Evolutionary conservation across 2,888 invertebrate genomes (phyloP).

Genomic region (Esperia sulphurella): DNA sequence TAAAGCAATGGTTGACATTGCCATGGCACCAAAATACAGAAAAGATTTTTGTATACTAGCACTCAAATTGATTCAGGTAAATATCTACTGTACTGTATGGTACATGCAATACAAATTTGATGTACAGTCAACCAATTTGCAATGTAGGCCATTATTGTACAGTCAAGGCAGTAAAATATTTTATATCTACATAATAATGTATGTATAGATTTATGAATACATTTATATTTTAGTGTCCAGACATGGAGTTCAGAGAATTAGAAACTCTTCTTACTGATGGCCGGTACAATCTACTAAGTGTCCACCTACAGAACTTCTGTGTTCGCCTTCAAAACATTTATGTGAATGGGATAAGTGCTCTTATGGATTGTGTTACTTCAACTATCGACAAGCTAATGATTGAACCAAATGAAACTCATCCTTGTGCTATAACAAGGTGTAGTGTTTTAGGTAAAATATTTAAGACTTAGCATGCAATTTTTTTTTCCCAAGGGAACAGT

Average conservation of each 20-base stretch:
- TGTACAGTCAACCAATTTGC: too few species aligned
- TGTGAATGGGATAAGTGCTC: conserved; percentile 81
- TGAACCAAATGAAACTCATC: conserved; percentile 67
- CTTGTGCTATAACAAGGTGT: conserved; percentile 79
- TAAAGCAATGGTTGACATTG: conserved; percentile 69
- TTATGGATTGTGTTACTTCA: conserved; percentile 81
- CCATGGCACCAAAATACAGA: conserved; percentile 80
- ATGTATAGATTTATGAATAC: too few species aligned
- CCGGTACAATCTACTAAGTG: conserved; percentile 78
- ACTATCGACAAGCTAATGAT: conserved; percentile 80
- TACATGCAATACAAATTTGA: too few species aligned
- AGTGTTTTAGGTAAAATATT: conserved; percentile 81
- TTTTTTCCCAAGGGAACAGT: too few species aligned
- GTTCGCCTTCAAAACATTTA: conserved; percentile 78
- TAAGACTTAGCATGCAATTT: too few species aligned
- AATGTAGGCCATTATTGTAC: too few species aligned
- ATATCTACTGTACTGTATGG: too few species aligned
- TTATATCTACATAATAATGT: too few species aligned
- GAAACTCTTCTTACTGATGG: conserved; percentile 82
- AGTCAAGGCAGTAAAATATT: too few species aligned
- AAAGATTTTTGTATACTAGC: conserved; percentile 90
- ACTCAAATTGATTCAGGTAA: conserved; percentile 87
- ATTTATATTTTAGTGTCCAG: conserved; percentile 80
- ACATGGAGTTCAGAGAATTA: conserved; percentile 85
- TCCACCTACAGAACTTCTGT: conserved; percentile 80